Conservation (phyloP, 2,888 invertebrate species). For the Suillia variegata region DNA sequence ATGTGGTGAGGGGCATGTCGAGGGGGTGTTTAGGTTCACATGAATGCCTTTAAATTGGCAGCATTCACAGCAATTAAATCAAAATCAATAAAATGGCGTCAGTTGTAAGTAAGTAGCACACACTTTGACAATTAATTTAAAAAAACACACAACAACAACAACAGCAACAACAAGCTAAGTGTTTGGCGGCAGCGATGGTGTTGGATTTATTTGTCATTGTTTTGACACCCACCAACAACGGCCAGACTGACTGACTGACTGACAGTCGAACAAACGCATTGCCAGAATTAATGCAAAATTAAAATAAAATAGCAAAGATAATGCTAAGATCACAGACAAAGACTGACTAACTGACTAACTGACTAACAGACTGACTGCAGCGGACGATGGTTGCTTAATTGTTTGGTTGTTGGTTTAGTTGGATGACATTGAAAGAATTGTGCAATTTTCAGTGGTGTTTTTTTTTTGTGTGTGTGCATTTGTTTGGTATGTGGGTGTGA, state of each 20-base stretch:
- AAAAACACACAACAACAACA: too few species aligned
- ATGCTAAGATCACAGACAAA: too few species aligned
- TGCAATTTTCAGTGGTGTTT: neutral
- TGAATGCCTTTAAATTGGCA: slow-evolving; percentile 4
- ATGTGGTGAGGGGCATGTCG: too few species aligned
- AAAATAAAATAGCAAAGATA: neutral
- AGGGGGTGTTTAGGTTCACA: too few species aligned
- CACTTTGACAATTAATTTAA: slow-evolving; percentile 1
- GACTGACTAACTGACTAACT: too few species aligned
- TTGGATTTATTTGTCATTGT: slow-evolving; percentile 37
- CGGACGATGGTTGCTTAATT: neutral
- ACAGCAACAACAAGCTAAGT: too few species aligned
- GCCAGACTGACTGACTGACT: too few species aligned
- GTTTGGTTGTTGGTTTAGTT: too few species aligned
- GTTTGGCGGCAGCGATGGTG: neutral
- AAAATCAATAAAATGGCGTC: neutral
- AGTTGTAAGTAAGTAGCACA: too few species aligned
- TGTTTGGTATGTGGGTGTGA: too few species aligned
- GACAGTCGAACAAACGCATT: neutral
- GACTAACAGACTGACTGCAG: too few species aligned
- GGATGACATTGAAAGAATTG: neutral
- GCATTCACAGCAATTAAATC: neutral
- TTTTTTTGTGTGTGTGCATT: too few species aligned
- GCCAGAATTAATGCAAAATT: neutral
- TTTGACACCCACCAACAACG: slow-evolving; percentile 47